Evolutionary conservation across 1,140 invertebrate species (phyloP).

Genomic region (Gonatopus flavifemur): DNA sequence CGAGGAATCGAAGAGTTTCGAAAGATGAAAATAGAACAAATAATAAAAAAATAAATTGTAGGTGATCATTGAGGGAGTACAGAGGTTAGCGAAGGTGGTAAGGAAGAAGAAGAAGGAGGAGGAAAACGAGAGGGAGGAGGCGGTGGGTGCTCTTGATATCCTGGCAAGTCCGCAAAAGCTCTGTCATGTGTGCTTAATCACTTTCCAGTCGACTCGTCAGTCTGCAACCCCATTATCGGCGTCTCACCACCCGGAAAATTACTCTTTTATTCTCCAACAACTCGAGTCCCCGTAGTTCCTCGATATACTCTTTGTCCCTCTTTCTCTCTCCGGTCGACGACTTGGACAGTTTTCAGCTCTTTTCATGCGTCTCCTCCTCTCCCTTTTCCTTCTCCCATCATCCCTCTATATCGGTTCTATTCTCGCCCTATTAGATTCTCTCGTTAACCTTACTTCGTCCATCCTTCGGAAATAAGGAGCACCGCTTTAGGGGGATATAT

Average conservation of each 20-base stretch:
- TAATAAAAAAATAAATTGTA: neutral
- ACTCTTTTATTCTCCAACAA: conserved; percentile 58
- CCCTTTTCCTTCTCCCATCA: conserved; percentile 11
- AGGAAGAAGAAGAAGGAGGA: conserved; percentile 14
- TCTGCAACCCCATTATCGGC: conserved; percentile 57
- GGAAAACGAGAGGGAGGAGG: conserved; percentile 15
- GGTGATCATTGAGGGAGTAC: conserved; percentile 6
- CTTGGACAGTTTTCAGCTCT: conserved; percentile 18
- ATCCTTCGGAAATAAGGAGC: too few relatives aligned
- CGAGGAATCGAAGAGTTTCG: too few relatives aligned
- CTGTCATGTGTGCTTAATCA: conserved; percentile 59
- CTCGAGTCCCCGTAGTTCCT: conserved; percentile 38
- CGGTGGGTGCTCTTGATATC: conserved; percentile 47
- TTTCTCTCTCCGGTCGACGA: conserved; percentile 16
- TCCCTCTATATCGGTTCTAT: conserved; percentile 8
- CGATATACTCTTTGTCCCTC: conserved; percentile 24
- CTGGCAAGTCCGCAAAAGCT: conserved; percentile 50
- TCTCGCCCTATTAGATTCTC: conserved; percentile 37
- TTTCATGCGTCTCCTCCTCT: neutral
- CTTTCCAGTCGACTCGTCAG: conserved; percentile 58
- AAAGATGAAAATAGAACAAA: too few relatives aligned
- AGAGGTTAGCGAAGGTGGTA: conserved; percentile 11
- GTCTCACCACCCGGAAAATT: conserved; percentile 58
- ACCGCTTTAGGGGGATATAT: too few relatives aligned
- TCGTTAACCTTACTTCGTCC: conserved; percentile 24